Evolutionary conservation across 2,113 vertebrate species (phyloP).

Genomic region (Cervus canadensis): DNA sequence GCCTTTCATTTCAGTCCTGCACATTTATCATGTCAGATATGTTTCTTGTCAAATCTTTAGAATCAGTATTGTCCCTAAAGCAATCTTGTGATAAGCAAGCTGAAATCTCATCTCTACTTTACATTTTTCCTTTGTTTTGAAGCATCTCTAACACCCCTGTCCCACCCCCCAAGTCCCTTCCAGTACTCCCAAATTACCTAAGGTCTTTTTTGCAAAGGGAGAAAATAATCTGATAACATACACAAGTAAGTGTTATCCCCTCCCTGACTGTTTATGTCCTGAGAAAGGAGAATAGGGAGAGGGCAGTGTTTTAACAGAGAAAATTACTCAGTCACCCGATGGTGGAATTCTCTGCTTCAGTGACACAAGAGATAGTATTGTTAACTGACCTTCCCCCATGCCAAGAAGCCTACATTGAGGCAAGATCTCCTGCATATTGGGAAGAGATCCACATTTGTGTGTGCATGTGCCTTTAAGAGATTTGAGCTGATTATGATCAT

Average conservation of each 20-base stretch:
- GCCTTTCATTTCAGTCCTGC: constrained; percentile 8
- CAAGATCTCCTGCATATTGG: background rate
- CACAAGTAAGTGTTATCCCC: background rate
- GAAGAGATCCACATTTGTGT: background rate
- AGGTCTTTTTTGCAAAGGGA: background rate
- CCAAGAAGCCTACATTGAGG: background rate
- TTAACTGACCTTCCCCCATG: background rate
- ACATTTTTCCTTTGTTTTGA: background rate
- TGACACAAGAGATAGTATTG: background rate
- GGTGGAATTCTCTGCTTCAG: background rate
- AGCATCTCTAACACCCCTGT: background rate
- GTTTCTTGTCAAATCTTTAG: background rate
- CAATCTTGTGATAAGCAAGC: background rate
- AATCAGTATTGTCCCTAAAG: background rate
- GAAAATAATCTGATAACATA: background rate
- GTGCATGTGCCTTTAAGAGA: background rate
- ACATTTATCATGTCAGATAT: background rate
- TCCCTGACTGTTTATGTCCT: background rate
- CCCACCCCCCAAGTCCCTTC: background rate
- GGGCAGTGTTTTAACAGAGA: background rate
- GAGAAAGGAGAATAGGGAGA: background rate
- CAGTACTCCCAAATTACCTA: background rate
- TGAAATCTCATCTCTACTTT: background rate
- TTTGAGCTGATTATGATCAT: background rate
- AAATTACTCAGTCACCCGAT: background rate